A percentile compares a stretch with the other conserved stretches of the same genome.
phyloP scores from a whole-genome alignment of 2,113 vertebrate species.

The Brachyhypopomus gauderio region DNA sequence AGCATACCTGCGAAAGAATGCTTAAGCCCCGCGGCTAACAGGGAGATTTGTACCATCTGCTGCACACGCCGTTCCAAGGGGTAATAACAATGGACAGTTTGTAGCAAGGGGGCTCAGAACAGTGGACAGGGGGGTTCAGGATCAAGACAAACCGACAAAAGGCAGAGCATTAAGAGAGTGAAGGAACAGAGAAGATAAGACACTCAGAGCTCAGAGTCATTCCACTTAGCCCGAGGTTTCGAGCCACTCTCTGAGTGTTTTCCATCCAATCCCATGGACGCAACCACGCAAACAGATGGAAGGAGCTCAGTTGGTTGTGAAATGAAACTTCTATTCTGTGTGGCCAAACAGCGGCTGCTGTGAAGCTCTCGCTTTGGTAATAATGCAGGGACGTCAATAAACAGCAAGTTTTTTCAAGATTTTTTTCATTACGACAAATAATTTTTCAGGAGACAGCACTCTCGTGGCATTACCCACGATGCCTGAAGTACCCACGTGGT shows the following conservation, averaged over 20 bases:
- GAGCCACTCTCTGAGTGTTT: too few species aligned
- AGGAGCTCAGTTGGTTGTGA: neutral
- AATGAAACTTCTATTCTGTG: neutral
- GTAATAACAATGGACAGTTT: constrained; percentile 61
- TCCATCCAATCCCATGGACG: neutral
- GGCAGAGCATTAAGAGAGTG: constrained; percentile 17
- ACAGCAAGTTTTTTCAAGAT: neutral
- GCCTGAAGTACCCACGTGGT: neutral
- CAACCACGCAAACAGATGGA: neutral
- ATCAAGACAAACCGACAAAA: constrained; percentile 44
- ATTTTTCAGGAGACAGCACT: neutral
- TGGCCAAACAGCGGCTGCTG: neutral
- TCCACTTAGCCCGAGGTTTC: constrained; percentile 1
- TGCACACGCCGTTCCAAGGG: constrained; percentile 66
- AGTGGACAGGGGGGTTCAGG: neutral
- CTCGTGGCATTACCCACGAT: neutral
- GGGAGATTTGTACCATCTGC: constrained; percentile 74
- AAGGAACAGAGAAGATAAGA: constrained; percentile 37
- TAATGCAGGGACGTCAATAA: neutral
- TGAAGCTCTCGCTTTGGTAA: neutral
- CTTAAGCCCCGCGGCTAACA: constrained; percentile 67
- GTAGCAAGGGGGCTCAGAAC: constrained; percentile 33
- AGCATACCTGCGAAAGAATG: constrained; percentile 68
- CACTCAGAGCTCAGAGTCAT: constrained; percentile 29
- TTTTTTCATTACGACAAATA: neutral